Percentiles rank a stretch among this genome's conserved stretches.
Evolutionary conservation across 2,797 vertebrate species (phyloP).

Genomic region (Geotrypetes seraphini): DNA sequence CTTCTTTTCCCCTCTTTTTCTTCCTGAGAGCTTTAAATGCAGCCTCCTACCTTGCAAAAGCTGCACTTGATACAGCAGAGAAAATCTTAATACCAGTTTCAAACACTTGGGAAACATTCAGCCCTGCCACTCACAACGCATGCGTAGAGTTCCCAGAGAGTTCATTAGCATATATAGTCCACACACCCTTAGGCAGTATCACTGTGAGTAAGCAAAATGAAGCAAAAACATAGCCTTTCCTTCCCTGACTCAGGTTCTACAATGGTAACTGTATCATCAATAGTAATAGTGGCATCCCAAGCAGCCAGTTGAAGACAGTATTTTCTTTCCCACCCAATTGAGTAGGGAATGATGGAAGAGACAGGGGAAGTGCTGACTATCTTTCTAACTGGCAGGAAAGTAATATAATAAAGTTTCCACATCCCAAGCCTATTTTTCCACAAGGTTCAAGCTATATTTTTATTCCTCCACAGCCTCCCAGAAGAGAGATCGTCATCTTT

Average conservation of each 20-base stretch:
- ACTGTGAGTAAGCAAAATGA: too few relatives aligned
- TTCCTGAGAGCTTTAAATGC: too few relatives aligned
- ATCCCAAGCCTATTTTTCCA: too few relatives aligned
- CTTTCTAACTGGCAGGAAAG: too few relatives aligned
- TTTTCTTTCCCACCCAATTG: slow-evolving; percentile 1
- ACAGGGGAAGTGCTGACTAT: neutral
- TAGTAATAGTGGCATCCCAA: neutral
- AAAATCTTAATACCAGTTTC: slow-evolving; percentile 70
- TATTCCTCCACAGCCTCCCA: too few relatives aligned
- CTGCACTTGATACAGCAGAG: slow-evolving; percentile 58
- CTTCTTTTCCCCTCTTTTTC: slow-evolving; percentile 1
- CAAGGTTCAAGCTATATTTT: too few relatives aligned
- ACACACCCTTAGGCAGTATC: too few relatives aligned
- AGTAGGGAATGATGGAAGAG: neutral
- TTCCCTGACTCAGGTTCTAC: neutral
- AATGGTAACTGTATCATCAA: neutral
- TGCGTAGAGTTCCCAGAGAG: slow-evolving; percentile 39
- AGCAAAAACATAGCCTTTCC: too few relatives aligned
- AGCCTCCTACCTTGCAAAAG: too few relatives aligned
- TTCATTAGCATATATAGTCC: neutral
- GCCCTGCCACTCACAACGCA: slow-evolving; percentile 49
- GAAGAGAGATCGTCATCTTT: too few relatives aligned
- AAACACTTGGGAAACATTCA: slow-evolving; percentile 78
- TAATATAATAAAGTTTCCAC: too few relatives aligned
- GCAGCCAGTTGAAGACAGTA: neutral